Evolutionary conservation across 92 coral and sea anemone species (phyloP), one percentile per base, ranked within the genome.

Genomic region (Montipora capitata): DNA sequence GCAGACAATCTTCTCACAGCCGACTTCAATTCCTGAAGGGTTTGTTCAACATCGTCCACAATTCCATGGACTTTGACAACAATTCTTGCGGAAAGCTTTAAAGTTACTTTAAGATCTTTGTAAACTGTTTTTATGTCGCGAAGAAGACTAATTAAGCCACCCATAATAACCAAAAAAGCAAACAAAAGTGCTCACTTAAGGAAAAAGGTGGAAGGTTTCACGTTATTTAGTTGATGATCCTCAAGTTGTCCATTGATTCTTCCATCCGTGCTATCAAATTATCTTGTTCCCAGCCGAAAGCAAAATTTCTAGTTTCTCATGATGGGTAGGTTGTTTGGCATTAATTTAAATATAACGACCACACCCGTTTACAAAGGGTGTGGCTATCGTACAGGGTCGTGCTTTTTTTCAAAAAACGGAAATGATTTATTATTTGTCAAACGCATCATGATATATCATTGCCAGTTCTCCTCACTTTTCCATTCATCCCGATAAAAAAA

Each of bases 41-140:
- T 87, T 13, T 77, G 88, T 10, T 91, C 94, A 16, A 91, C 87
- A 51, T 91, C 94, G 35, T 91, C 94, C 7, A 91, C 94, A 67
- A 91, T 91, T 4, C 92, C 80, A 51, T 91, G 94, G 5, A 91
- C 94, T 82, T 91, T 91, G 18, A 91, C 86, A 7, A 91, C 94
- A 70, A 91, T 91, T 62, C 89, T 87, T 27, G 94, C 94, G 0
- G 94, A 86, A 71, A 81, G 89, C 72, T 91, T 91, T 13, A 91
- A 80, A 43, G 94, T 91, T 82, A 91, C 77, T 80, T 91, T 91
- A 62, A 91, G 85, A 43, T 91, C 94, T 72, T 76, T 87, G 68
- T 86, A 85, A 57, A 91, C 81, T 4, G 89, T 85, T 78, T 82
- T 91, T 15, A 91, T 45, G 72, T 91, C 94, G 61, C 94, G 89